phyloP scores from a whole-genome alignment of 2,888 invertebrate genomes.

The Noctua fimbriata region DNA sequence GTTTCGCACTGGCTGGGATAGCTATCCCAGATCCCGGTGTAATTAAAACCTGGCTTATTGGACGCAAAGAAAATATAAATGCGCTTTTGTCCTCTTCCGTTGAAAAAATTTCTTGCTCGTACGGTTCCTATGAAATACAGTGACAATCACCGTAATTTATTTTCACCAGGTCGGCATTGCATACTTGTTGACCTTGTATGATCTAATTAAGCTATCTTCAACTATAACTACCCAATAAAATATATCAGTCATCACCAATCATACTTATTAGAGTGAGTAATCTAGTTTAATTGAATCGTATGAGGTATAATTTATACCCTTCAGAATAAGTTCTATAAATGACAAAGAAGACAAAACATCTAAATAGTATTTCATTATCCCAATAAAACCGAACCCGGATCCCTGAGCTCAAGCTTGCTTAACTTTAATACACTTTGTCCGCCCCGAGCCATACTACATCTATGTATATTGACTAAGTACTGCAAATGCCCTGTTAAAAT shows the following conservation, averaged over 20 bases:
- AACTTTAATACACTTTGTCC: background rate
- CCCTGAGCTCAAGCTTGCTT: background rate
- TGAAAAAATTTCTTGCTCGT: background rate
- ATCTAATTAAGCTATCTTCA: background rate
- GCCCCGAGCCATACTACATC: background rate
- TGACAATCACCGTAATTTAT: background rate
- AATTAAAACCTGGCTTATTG: background rate
- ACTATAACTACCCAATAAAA: background rate
- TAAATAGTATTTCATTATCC: background rate
- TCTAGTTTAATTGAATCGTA: background rate
- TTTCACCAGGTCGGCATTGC: background rate
- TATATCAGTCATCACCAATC: background rate
- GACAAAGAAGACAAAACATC: background rate
- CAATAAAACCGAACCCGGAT: background rate
- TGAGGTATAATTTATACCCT: background rate
- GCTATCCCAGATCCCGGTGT: background rate
- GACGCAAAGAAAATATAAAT: background rate
- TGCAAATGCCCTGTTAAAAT: constrained; percentile 23
- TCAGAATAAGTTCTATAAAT: background rate
- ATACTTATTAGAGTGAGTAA: background rate
- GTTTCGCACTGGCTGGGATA: background rate
- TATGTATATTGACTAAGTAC: background rate
- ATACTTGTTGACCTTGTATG: background rate
- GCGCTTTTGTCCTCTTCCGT: background rate
- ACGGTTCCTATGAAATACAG: background rate